Conservation (phyloP, 2,797 vertebrate species). For the Pterois miles region DNA sequence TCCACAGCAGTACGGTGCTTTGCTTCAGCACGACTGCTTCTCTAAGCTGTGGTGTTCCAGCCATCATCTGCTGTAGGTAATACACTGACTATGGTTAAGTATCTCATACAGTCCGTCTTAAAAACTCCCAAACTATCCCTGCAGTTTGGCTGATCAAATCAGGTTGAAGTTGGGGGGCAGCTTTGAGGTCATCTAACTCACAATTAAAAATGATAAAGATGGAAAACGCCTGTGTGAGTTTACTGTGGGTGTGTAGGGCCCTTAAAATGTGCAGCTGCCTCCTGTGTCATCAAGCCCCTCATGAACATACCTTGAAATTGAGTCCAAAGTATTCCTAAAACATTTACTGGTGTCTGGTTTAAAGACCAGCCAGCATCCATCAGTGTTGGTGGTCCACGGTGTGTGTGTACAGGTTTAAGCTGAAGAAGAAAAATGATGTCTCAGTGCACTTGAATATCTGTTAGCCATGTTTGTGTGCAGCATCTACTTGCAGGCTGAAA, state of each 20-base stretch:
- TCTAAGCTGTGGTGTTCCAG: too few species aligned
- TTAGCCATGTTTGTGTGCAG: background rate
- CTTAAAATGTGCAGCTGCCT: constrained; percentile 11
- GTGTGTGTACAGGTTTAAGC: background rate
- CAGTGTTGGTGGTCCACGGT: constrained; percentile 6
- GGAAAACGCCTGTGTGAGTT: constrained; percentile 23
- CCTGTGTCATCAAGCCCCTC: background rate
- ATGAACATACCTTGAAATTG: background rate
- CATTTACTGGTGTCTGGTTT: background rate
- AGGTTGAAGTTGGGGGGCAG: background rate
- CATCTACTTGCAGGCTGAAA: background rate
- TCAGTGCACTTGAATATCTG: background rate
- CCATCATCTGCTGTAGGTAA: too few species aligned
- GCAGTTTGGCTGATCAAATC: background rate
- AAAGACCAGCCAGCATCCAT: background rate
- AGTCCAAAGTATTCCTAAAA: background rate
- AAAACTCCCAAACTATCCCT: too few species aligned
- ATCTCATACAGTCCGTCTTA: too few species aligned
- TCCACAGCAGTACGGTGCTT: too few species aligned
- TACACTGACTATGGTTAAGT: too few species aligned
- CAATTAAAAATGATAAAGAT: background rate
- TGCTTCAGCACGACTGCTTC: too few species aligned
- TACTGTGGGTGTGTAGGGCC: background rate
- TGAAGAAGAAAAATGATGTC: too few species aligned
- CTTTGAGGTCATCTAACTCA: background rate